Base-by-base conservation (phyloP, 53 echinoderm and acorn worm genomes). In the Holothuria scabra region DNA sequence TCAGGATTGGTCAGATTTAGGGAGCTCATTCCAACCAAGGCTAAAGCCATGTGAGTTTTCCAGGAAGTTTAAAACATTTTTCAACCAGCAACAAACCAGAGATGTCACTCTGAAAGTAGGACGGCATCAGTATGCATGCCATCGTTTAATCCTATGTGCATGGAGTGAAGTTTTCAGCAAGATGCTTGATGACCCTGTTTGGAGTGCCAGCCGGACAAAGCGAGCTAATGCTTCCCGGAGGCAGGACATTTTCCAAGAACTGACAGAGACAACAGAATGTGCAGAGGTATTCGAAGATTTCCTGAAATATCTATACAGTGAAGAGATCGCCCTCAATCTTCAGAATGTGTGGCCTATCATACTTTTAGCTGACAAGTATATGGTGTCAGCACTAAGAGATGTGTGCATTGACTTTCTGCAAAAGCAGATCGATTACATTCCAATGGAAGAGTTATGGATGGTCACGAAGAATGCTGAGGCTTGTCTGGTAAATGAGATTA, bases 151-250 rank as follows among this genome's bases (percentile, higher is more conserved):
- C 56, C 87, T 92, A 28, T 65, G 87, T 79, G 85, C 89, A 5
- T 90, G 95, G 92, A 92, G 92, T 67, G 95, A 94, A 46, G 90
- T 94, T 21, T 94, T 94, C 85, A 86, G 85, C 18, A 86, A 87
- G 28, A 85, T 92, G 92, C 31, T 84, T 6, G 65, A 81, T 26
- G 63, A 81, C 65, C 82, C 82, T 8, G 48, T 63, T n/a, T 81
- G 82, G 82, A 81, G 65, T 44, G 24, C 28, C 14, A 49, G 65
- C 29, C 38, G 84, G 34, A 18, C 52, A 52, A 63, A 85, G 21
- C 86, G 89, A 84, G 29, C 72, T 18, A 56, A 78, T 3, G 46
- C 59, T 25, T 56, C 79, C 23, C 62, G 82, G 12, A 59, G 65
- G 21, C 62, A 61, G 20, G 82, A 64, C 82, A 63, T 81, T 29